Percentiles rank a stretch among this genome's conserved stretches.
phyloP scores from a whole-genome alignment of 2,113 vertebrate species.

The Ia io region DNA sequence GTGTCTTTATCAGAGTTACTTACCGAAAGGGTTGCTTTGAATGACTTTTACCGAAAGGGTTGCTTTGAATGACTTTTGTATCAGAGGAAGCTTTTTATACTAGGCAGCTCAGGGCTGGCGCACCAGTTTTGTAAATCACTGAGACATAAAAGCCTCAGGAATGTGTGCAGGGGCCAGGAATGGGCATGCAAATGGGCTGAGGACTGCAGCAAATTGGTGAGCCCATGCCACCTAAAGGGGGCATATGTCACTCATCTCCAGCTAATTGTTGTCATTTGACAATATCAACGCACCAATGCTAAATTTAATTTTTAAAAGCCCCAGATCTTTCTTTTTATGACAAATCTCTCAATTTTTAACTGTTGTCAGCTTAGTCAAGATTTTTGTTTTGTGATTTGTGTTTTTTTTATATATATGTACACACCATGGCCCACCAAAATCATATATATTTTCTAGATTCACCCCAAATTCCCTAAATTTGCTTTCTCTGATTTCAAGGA shows the following conservation, averaged over 20 bases:
- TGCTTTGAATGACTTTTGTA: constrained; percentile 15
- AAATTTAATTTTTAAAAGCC: constrained; percentile 19
- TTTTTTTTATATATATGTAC: background rate
- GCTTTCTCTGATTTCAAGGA: constrained; percentile 34
- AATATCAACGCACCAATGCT: background rate
- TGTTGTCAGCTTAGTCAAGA: background rate
- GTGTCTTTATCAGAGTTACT: constrained; percentile 24
- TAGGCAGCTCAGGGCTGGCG: background rate
- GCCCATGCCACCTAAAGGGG: background rate
- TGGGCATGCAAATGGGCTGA: background rate
- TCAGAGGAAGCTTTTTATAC: constrained; percentile 22
- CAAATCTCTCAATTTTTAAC: background rate
- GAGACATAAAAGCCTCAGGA: constrained; percentile 24
- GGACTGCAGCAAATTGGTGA: background rate
- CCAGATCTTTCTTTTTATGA: background rate
- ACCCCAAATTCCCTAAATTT: background rate
- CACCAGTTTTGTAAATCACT: background rate
- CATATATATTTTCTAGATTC: background rate
- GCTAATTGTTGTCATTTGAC: background rate
- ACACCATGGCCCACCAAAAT: background rate
- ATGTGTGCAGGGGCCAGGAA: background rate
- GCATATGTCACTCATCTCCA: background rate
- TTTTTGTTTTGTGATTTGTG: background rate
- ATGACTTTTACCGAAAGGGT: background rate
- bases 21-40: constrained; percentile 7